Evolutionary conservation across 2,888 invertebrate genomes (phyloP).

Genomic region (Harpalus rufipes): DNA sequence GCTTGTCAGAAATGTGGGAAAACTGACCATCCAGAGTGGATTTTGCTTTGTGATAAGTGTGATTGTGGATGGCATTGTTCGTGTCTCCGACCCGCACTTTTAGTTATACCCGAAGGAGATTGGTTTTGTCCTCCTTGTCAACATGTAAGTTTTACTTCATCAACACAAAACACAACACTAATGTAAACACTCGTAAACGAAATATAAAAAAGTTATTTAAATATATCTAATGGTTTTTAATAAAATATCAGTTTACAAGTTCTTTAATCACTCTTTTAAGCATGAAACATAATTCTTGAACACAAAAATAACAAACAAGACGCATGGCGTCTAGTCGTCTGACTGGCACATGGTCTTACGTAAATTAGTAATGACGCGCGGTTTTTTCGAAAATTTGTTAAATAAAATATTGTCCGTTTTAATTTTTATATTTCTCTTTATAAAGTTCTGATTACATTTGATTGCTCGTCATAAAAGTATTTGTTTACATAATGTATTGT

Average conservation of each 20-base stretch:
- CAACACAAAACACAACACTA: neutral
- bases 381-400: too few relatives aligned
- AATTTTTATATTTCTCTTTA: too few relatives aligned
- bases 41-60: conserved; percentile 96
- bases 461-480: conserved; percentile 3
- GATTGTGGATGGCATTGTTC: conserved; percentile 99
- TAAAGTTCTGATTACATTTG: conserved; percentile 13
- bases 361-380: too few relatives aligned
- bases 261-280: neutral
- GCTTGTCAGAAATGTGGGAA: conserved; percentile 94
- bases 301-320: too few relatives aligned
- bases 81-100: conserved; percentile 94
- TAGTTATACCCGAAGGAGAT: conserved; percentile 97
- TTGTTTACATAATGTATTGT: conserved; percentile 31
- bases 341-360: too few relatives aligned
- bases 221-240: conserved; percentile 33
- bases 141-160: conserved; percentile 83
- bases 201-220: neutral
- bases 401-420: too few relatives aligned
- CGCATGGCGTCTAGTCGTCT: too few relatives aligned
- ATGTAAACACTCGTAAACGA: neutral
- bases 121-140: conserved; percentile 99
- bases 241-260: neutral
- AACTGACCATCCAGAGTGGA: conserved; percentile 97
- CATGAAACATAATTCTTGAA: too few relatives aligned